Evolutionary conservation across 2,888 invertebrate genomes (phyloP).

Genomic region (Drosophila ochracea): DNA sequence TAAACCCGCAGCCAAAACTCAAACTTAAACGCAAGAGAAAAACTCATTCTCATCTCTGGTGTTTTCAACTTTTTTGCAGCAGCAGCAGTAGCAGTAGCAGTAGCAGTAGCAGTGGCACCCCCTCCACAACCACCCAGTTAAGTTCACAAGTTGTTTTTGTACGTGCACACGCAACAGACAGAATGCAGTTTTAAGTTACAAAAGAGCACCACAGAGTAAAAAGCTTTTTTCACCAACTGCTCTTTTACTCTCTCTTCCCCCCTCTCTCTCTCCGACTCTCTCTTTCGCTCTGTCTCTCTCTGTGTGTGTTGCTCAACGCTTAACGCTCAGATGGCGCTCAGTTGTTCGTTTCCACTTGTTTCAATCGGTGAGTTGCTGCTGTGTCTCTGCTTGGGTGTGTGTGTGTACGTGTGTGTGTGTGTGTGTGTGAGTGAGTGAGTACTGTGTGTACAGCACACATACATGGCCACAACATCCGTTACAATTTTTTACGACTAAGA

Average conservation of each 20-base stretch:
- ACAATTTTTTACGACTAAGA: slow-evolving; percentile 77
- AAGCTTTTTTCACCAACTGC: slow-evolving; percentile 53
- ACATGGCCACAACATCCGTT: slow-evolving; percentile 80
- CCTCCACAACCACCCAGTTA: neutral
- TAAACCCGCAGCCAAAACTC: slow-evolving; percentile 33
- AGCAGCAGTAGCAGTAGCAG: neutral
- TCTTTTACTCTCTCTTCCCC: slow-evolving; percentile 1
- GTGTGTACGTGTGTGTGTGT: slow-evolving; percentile 4
- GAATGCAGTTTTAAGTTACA: slow-evolving; percentile 66
- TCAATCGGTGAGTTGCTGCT: slow-evolving; percentile 35
- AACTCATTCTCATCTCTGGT: slow-evolving; percentile 21
- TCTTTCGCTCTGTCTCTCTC: slow-evolving; percentile 16
- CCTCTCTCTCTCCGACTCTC: neutral
- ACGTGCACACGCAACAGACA: slow-evolving; percentile 54
- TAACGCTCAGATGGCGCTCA: slow-evolving; percentile 31
- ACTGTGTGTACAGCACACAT: slow-evolving; percentile 41
- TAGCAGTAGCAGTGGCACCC: neutral
- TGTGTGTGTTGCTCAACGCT: slow-evolving; percentile 1
- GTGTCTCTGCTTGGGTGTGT: neutral
- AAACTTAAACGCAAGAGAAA: slow-evolving; percentile 22
- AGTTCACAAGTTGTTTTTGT: slow-evolving; percentile 16
- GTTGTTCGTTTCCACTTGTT: slow-evolving; percentile 76
- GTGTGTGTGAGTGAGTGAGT: slow-evolving; percentile 30
- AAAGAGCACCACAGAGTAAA: slow-evolving; percentile 59
- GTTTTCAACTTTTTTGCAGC: neutral